Percentiles rank a stretch among this genome's conserved stretches.
phyloP scores from a whole-genome alignment of 2,797 vertebrate species.

The Lithobates sylvaticus region DNA sequence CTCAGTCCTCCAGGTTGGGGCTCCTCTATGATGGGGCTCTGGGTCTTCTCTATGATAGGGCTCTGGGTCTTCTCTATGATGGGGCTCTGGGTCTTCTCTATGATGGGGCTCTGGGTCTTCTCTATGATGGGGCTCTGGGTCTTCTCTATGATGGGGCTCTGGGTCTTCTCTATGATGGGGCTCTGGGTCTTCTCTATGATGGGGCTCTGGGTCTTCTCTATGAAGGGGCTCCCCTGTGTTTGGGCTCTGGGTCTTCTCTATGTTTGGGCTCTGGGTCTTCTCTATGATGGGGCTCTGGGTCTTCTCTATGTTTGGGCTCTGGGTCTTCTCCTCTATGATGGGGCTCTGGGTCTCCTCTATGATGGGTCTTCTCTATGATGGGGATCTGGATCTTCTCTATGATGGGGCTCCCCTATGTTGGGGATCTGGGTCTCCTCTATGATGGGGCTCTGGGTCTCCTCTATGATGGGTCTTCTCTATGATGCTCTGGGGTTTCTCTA shows the following conservation, averaged over 20 bases:
- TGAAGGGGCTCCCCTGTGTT: neutral
- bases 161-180: neutral
- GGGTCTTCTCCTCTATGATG: no score
- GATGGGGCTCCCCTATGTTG: neutral
- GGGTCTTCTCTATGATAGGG: neutral
- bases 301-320: neutral
- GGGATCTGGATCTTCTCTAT: neutral
- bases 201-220: neutral
- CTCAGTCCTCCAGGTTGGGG: no score
- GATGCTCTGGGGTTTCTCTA: neutral
- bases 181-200: neutral
- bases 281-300: no score
- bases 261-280: neutral
- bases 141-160: neutral
- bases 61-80: neutral
- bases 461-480: no score
- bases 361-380: neutral
- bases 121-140: neutral
- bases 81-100: neutral
- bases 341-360: no score
- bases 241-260: neutral
- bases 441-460: neutral
- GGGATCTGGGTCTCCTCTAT: neutral
- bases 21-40: neutral
- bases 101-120: no score